Conservation (phyloP, 2,888 invertebrate genomes). For the Rotaria magnacalcarata region DNA sequence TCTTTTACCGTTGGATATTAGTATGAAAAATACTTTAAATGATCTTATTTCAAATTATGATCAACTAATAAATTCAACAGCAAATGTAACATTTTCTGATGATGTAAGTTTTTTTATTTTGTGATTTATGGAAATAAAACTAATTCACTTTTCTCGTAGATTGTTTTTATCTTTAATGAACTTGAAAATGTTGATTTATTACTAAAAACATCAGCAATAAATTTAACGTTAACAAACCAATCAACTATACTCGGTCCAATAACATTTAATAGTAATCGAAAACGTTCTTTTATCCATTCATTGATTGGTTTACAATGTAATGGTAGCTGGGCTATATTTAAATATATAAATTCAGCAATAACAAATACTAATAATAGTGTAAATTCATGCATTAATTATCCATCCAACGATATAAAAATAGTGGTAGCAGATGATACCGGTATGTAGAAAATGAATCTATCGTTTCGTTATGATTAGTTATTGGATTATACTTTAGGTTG, state of each 20-base stretch:
- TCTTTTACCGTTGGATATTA: not conserved
- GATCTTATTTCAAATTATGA: not conserved
- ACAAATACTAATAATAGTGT: not conserved
- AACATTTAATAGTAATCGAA: not conserved
- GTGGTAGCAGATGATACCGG: not conserved
- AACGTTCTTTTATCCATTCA: not conserved
- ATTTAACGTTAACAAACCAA: not conserved
- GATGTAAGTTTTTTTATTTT: not conserved
- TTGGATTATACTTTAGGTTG: not conserved
- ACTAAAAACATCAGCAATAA: not conserved
- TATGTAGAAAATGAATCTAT: not conserved
- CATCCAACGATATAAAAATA: not conserved
- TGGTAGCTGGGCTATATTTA: not conserved
- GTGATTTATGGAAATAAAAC: not conserved
- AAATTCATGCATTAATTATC: not conserved
- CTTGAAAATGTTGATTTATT: not conserved
- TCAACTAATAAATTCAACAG: not conserved
- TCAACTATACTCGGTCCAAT: constrained; percentile 3
- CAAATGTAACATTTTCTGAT: not conserved
- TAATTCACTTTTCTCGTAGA: not conserved
- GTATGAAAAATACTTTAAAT: not conserved
- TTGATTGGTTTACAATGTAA: constrained; percentile 2
- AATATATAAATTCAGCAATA: not conserved
- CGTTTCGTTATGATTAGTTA: too few relatives aligned
- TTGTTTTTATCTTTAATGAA: not conserved